Evolutionary conservation across 1,140 invertebrate genomes (phyloP).

Genomic region (Drosophila persimilis): DNA sequence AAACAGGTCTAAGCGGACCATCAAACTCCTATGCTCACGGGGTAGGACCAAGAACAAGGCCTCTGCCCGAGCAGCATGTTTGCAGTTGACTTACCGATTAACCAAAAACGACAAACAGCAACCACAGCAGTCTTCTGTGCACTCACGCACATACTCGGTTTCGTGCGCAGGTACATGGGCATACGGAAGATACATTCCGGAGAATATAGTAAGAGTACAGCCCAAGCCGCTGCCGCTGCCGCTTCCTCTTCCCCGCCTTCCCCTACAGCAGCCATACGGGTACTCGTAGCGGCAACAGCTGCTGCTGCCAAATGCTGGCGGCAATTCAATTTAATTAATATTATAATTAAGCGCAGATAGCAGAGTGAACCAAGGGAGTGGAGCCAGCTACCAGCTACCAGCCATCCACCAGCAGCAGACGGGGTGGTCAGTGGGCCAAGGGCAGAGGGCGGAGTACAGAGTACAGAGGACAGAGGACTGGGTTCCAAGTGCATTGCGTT

Average conservation of each 20-base stretch:
- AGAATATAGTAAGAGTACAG: too few relatives aligned
- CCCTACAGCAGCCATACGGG: neutral
- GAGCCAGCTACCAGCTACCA: neutral
- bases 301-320: constrained; percentile 25
- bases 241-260: too few relatives aligned
- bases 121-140: neutral
- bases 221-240: too few relatives aligned
- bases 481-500: constrained; percentile 19
- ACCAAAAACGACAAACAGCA: constrained; percentile 12
- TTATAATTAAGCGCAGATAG: constrained; percentile 56
- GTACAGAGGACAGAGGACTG: too few relatives aligned
- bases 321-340: constrained; percentile 63
- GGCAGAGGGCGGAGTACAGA: neutral
- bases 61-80: constrained; percentile 16
- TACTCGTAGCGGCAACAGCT: constrained; percentile 1
- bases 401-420: too few relatives aligned
- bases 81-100: constrained; percentile 36
- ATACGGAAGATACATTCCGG: neutral
- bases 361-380: constrained; percentile 15
- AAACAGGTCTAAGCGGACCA: neutral
- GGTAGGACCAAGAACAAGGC: constrained; percentile 10
- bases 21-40: neutral
- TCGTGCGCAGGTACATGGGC: neutral
- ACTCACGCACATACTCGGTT: neutral
- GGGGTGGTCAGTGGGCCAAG: constrained; percentile 1